phyloP scores from a whole-genome alignment of 2,888 invertebrate genomes.

The Hypercompe scribonia region DNA sequence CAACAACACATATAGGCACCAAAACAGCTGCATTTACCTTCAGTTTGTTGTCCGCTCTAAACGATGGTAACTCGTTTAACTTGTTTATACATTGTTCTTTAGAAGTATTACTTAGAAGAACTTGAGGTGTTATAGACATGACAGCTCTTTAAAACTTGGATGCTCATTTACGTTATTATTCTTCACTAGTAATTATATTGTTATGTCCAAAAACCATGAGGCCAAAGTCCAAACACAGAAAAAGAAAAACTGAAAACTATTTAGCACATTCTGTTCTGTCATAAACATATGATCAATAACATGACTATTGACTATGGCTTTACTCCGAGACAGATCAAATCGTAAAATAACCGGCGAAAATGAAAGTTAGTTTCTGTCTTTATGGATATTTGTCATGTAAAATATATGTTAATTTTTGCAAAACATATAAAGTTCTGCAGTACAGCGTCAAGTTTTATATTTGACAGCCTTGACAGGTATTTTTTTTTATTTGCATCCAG shows the following conservation, averaged over 20 bases:
- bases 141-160: conserved; percentile 26
- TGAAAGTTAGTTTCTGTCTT: no score
- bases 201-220: background rate
- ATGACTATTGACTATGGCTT: background rate
- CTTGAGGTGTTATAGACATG: conserved; percentile 72
- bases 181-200: background rate
- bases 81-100: conserved; percentile 86
- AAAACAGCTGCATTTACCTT: conserved; percentile 91
- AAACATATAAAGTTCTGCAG: no score
- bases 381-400: no score
- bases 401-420: no score
- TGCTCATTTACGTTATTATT: background rate
- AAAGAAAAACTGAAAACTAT: background rate
- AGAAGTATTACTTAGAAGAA: conserved; percentile 83
- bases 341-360: no score
- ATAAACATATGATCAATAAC: background rate
- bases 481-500: no score
- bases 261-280: background rate
- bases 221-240: conserved; percentile 1
- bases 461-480: no score
- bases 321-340: background rate
- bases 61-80: conserved; percentile 86
- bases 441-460: no score
- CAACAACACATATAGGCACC: conserved; percentile 91
- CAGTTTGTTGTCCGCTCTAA: conserved; percentile 60